Base-by-base conservation (phyloP, 2,113 vertebrate species). In the Myiopsitta monachus region DNA sequence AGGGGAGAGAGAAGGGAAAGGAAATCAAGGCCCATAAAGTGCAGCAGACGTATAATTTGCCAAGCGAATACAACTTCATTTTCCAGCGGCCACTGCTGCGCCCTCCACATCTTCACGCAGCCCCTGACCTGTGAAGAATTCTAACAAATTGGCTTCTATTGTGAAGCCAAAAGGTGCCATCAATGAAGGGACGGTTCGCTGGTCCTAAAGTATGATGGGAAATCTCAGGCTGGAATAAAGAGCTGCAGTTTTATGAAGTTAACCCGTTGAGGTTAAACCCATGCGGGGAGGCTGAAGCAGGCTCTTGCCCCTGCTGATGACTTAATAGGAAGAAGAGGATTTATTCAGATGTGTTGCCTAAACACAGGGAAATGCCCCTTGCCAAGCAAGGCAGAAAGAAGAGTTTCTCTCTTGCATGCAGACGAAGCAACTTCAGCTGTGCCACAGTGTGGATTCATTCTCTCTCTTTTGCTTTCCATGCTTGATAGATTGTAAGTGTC, bases 71-170 rank as follows among this genome's bases (percentile, higher is more conserved):
- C 98, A 98, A 98, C 99, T 99, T 99, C 99, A 99, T 99, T 99
- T 99, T 97, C 98, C 97, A 97, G 95, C 95, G 97, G 97, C 98
- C 98, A 98, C 98, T 98, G 98, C 98, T 97, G 98, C 95, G 95
- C 98, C 98, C 98, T 98, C 98, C 97, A 98, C 98, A 98, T 98
- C 98, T 98, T 98, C 98, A 98, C 90, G 96, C 98, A 99, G 99
- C 98, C 98, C 98, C 98, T 99, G 99, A 99, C 99, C 99, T 99
- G 99, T 99, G 98, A 99, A 99, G 99, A 99, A 99, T 99, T 99
- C 99, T 99, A 99, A 99, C 99, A 99, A 99, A 99, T 99, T 99
- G 99, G 98, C 99, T 99, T 99, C 99, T 99, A 99, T 99, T 99
- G 99, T 99, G 99, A 98, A 99, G 99, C 98, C 99, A 99, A 99